A percentile compares a stretch with the other conserved stretches of the same genome.
phyloP scores from a whole-genome alignment of 2,888 invertebrate species.

The Arctia plantaginis region DNA sequence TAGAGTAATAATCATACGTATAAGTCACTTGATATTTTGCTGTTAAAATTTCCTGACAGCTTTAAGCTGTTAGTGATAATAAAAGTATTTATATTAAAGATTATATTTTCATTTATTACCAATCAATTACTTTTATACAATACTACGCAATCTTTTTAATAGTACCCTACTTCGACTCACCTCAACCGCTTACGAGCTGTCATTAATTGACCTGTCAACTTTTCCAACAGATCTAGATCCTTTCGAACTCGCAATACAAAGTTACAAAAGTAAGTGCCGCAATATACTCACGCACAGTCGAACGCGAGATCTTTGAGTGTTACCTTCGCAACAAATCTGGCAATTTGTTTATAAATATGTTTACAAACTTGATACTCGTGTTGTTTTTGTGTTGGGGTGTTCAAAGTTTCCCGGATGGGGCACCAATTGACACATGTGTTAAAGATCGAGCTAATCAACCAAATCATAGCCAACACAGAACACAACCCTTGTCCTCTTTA shows the following conservation, averaged over 20 bases:
- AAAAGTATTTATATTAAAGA: conserved; percentile 6
- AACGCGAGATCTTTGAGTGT: conserved; percentile 61
- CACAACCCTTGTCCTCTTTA: conserved; percentile 88
- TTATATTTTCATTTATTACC: conserved; percentile 1
- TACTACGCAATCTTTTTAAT: conserved; percentile 50
- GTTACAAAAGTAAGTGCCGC: conserved; percentile 82
- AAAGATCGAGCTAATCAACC: conserved; percentile 91
- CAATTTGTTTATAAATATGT: conserved; percentile 55
- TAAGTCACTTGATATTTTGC: not conserved
- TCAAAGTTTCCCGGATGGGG: conserved; percentile 91
- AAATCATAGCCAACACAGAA: conserved; percentile 91
- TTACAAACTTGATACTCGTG: conserved; percentile 66
- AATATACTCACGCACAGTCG: conserved; percentile 71
- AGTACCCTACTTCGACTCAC: conserved; percentile 62
- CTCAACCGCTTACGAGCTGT: conserved; percentile 55
- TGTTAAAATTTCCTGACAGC: not conserved
- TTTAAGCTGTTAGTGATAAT: conserved; percentile 4
- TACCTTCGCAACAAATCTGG: conserved; percentile 40
- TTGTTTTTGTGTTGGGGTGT: conserved; percentile 71
- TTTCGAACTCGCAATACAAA: conserved; percentile 79
- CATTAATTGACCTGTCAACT: conserved; percentile 75
- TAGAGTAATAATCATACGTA: not conserved
- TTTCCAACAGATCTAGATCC: conserved; percentile 76
- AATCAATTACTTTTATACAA: not conserved
- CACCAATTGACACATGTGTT: conserved; percentile 93